These are phyloP conservation scores for Edolisoma coerulescens DNA, from an alignment of 2,113 vertebrate species.

Conservation along the genomic window DNA sequence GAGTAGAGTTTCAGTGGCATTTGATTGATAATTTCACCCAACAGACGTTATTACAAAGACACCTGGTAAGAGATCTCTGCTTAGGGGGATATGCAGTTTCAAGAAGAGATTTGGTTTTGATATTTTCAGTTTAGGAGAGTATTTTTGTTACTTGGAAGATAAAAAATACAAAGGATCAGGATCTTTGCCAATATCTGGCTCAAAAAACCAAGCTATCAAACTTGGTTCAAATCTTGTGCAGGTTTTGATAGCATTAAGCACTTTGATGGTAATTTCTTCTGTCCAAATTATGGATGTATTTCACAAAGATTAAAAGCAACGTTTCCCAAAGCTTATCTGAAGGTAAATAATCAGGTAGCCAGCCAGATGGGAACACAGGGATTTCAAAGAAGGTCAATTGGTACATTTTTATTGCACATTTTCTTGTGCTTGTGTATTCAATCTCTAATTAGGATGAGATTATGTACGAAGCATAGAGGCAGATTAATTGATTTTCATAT, in stretches of 20 bases:
- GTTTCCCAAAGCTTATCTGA: neutral
- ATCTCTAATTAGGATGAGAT: neutral
- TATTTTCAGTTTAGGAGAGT: neutral
- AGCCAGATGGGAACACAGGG: neutral
- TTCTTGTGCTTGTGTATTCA: neutral
- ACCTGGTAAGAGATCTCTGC: neutral
- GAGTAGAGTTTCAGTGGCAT: conserved; percentile 22
- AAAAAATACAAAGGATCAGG: neutral
- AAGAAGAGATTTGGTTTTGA: conserved; percentile 25
- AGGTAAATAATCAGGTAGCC: neutral
- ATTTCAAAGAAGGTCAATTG: neutral
- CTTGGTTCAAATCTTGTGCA: neutral
- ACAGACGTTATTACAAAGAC: conserved; percentile 9
- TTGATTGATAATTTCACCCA: conserved; percentile 13
- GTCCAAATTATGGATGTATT: neutral
- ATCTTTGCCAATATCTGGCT: neutral
- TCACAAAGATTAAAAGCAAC: neutral
- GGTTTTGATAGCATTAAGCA: neutral
- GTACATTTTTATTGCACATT: neutral
- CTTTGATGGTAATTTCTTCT: neutral
- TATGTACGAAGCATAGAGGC: neutral
- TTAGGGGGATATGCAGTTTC: conserved; percentile 12
- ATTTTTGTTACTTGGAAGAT: neutral
- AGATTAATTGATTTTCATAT: neutral
- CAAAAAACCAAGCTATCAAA: neutral